Conservation (phyloP, 2,797 vertebrate species). For the Brachyrhaphis roseni region DNA sequence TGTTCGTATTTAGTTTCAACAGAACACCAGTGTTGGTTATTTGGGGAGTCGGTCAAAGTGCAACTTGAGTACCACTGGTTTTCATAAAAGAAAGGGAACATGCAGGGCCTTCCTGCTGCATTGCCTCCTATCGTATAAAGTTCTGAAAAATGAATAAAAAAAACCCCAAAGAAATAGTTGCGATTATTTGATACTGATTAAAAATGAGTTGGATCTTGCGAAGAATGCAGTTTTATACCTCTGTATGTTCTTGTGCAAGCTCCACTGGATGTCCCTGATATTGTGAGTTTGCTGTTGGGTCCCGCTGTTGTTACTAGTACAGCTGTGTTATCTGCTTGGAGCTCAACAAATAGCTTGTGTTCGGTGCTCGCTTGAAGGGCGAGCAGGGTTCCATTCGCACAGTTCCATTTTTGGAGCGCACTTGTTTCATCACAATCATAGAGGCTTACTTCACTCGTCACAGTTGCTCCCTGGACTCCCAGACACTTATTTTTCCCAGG, state of each 20-base stretch:
- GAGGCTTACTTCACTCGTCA: constrained; percentile 81
- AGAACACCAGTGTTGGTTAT: constrained; percentile 83
- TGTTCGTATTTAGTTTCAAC: constrained; percentile 81
- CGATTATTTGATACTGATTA: not conserved
- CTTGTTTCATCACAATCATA: constrained; percentile 84
- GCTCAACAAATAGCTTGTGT: constrained; percentile 83
- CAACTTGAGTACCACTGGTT: constrained; percentile 87
- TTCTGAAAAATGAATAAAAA: constrained; percentile 70
- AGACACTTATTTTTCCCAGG: constrained; percentile 79
- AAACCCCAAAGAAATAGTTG: not conserved
- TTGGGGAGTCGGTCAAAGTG: constrained; percentile 67
- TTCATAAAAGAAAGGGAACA: constrained; percentile 88
- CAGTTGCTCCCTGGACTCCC: constrained; percentile 80
- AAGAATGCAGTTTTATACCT: constrained; percentile 77
- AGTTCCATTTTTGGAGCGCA: constrained; percentile 90
- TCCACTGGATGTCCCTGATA: constrained; percentile 83
- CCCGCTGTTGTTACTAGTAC: constrained; percentile 82
- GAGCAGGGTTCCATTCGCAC: constrained; percentile 85
- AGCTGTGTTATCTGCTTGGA: constrained; percentile 66
- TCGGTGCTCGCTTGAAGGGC: constrained; percentile 73
- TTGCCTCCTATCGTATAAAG: constrained; percentile 86
- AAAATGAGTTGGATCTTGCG: not conserved
- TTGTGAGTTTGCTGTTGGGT: constrained; percentile 84
- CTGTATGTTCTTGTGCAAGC: constrained; percentile 87
- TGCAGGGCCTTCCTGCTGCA: constrained; percentile 85